Base-by-base conservation (phyloP, 2,797 vertebrate species). In the Parotocinclus haroldoi region DNA sequence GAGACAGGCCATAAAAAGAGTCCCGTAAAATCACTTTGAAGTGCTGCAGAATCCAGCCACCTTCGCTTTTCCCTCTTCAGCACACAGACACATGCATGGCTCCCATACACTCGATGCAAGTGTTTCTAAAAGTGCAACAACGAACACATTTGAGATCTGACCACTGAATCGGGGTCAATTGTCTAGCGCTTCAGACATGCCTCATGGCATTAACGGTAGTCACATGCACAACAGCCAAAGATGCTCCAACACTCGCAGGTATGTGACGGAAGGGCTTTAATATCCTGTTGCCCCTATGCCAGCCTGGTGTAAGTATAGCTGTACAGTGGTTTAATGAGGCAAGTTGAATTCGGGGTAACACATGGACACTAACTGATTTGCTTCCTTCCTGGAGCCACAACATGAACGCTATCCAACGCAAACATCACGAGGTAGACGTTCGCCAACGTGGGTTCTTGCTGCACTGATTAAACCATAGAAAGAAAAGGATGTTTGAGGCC, bases 1-100 rank as follows among this genome's bases (percentile, higher is more conserved):
- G 75, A 84, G 80, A 78, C 79, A 79, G 82, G 56, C 57, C 72
- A 86, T 87, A 86, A 86, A n/a, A 85, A 69, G 53, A 78, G 58
- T 37, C 46, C 82, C 65, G 79, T 84, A 86, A 80, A 82, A 79
- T 62, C 71, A 66, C 78, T 86, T 81, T 75, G 82, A 79, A 78
- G 78, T 72, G 17, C 55, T 69, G 62, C 70, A 66, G 52, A 63
- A 71, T 18, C 48, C 44, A 68, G 61, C 38, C 60, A 58, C 10
- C 17, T 44, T 54, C 40, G 39, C 18, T 38, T 49, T 5, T 45
- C 11, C 6, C 14, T 9, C 7, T 4, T 1, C 19, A 38, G 16
- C 17, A 50, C 39, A 40, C 44, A 16, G 10, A 55, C 63, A 78
- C 65, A 65, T 58, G 49, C 58, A 44, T 2, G 12, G 2, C 10